A percentile compares a stretch with the other conserved stretches of the same genome.
phyloP scores from a whole-genome alignment of 2,113 vertebrate genomes.

The Vulpes vulpes region DNA sequence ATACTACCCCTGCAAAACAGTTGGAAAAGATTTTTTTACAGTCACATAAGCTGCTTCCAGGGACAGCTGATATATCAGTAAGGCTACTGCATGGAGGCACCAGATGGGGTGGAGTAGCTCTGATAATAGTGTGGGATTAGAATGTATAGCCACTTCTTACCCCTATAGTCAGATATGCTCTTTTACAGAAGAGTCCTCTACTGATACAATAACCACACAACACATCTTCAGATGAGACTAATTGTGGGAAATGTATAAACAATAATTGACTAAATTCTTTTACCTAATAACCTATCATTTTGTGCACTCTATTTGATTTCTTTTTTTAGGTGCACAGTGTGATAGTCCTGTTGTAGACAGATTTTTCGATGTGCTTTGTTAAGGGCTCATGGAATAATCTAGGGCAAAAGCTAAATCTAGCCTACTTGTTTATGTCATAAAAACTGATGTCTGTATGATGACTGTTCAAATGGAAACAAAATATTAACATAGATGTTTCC shows the following conservation, averaged over 20 bases:
- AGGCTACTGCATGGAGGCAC: not conserved
- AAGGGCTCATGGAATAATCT: conserved; percentile 29
- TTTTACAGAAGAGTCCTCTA: not conserved
- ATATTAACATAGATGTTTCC: conserved; percentile 59
- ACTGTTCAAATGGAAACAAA: conserved; percentile 79
- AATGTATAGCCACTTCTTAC: not conserved
- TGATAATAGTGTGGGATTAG: not conserved
- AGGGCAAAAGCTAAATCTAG: conserved; percentile 59
- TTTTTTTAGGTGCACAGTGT: conserved; percentile 12
- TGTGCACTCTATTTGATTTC: not conserved
- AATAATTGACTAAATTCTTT: conserved; percentile 1
- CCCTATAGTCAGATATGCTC: not conserved
- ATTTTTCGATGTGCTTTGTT: conserved; percentile 27
- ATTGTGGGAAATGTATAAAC: not conserved
- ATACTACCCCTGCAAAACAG: not conserved
- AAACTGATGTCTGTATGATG: conserved; percentile 67
- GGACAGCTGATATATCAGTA: not conserved
- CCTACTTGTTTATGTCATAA: conserved; percentile 52
- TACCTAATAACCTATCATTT: not conserved
- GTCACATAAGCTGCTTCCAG: not conserved
- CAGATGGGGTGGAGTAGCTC: not conserved
- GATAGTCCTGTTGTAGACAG: not conserved
- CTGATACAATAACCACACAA: not conserved
- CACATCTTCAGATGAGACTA: conserved; percentile 4
- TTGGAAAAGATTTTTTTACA: not conserved